Percentiles rank a stretch among this genome's conserved stretches.
Evolutionary conservation across 2,113 vertebrate species (phyloP).

Genomic region (Pituophis catenifer): DNA sequence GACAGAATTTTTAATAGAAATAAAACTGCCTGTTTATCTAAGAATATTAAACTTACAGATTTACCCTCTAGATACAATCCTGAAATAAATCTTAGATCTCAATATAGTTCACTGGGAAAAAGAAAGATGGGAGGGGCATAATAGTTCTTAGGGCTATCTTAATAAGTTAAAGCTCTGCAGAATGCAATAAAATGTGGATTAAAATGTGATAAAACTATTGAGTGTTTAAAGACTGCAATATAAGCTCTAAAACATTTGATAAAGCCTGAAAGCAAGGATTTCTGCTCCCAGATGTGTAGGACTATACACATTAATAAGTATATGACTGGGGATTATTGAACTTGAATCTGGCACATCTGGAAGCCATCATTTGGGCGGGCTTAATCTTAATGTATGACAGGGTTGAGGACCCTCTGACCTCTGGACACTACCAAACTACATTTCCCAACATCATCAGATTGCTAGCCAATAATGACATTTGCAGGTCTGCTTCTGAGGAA

Average conservation of each 20-base stretch:
- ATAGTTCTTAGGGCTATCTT: neutral
- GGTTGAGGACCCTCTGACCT: neutral
- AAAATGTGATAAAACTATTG: neutral
- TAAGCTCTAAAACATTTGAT: neutral
- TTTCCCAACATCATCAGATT: neutral
- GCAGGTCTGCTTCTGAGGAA: neutral
- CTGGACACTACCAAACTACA: neutral
- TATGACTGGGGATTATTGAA: neutral
- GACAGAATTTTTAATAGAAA: neutral
- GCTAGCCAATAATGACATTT: neutral
- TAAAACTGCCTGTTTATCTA: neutral
- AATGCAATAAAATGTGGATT: neutral
- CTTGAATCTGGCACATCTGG: neutral
- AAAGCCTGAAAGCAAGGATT: neutral
- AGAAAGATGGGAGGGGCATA: neutral
- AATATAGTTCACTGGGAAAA: conserved; percentile 8
- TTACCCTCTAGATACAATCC: conserved; percentile 10
- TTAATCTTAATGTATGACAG: neutral
- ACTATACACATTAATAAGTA: neutral
- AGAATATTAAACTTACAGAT: neutral
- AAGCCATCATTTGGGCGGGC: neutral
- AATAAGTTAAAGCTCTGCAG: neutral
- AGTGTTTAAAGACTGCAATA: neutral
- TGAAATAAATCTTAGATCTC: conserved; percentile 21
- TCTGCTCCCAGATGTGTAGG: neutral